phyloP scores from a whole-genome alignment of 2,888 invertebrate species.

The Chydorus sphaericus region DNA sequence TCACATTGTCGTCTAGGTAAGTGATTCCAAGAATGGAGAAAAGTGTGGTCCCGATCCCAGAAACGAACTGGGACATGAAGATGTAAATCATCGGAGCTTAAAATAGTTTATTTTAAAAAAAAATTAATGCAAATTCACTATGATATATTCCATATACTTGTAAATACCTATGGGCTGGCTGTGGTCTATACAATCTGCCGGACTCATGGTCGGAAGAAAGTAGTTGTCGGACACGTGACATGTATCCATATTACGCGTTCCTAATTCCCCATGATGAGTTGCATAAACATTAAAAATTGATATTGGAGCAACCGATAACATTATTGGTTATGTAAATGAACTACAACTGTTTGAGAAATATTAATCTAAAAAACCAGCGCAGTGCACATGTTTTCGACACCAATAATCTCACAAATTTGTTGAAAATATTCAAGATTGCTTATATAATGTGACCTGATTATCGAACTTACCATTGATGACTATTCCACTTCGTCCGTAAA shows the following conservation, averaged over 20 bases:
- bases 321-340: too few relatives aligned
- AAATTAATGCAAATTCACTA: not conserved
- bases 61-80: slow-evolving; percentile 49
- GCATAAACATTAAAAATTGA: not conserved
- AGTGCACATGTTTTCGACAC: too few relatives aligned
- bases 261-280: not conserved
- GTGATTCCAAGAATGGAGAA: slow-evolving; percentile 50
- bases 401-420: too few relatives aligned
- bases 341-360: too few relatives aligned
- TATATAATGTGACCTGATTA: too few relatives aligned
- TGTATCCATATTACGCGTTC: not conserved
- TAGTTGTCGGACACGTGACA: not conserved
- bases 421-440: too few relatives aligned
- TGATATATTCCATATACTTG: too few relatives aligned
- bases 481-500: slow-evolving; percentile 42
- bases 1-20: slow-evolving; percentile 51
- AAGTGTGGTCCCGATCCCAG: slow-evolving; percentile 49
- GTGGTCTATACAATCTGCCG: not conserved
- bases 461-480: slow-evolving; percentile 6
- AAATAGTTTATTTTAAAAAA: not conserved
- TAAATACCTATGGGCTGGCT: not conserved
- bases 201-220: not conserved
- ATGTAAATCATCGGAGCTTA: slow-evolving; percentile 41
- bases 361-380: too few relatives aligned
- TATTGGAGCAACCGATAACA: not conserved